A percentile compares a stretch with the other conserved stretches of the same genome.
Conservation (phyloP, 2,888 invertebrate species). For the Athetis lepigone region DNA sequence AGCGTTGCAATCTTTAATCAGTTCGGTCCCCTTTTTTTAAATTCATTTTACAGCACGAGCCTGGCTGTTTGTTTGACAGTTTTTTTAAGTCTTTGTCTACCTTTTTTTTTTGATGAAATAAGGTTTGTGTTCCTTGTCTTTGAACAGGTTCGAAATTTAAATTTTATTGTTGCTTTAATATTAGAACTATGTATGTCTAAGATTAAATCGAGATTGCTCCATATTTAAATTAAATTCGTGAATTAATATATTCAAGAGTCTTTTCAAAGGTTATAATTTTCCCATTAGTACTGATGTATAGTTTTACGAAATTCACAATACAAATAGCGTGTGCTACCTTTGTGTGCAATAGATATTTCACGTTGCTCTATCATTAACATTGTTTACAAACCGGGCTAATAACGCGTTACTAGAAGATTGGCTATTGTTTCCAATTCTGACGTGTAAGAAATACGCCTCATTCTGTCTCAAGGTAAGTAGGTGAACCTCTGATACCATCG, state of each 20-base stretch:
- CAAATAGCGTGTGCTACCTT: constrained; percentile 42
- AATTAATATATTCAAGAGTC: neutral
- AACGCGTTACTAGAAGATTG: constrained; percentile 75
- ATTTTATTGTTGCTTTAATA: neutral
- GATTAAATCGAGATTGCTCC: neutral
- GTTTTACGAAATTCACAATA: constrained; percentile 50
- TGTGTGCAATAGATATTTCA: constrained; percentile 51
- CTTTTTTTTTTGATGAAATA: constrained; percentile 18
- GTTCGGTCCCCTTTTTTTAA: constrained; percentile 71
- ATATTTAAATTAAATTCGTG: neutral
- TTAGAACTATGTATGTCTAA: neutral
- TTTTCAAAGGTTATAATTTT: constrained; percentile 3
- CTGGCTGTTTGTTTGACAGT: constrained; percentile 66
- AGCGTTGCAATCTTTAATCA: constrained; percentile 87
- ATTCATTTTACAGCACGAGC: constrained; percentile 64
- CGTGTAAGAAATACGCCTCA: constrained; percentile 73
- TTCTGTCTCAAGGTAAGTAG: constrained; percentile 67
- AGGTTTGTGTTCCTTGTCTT: constrained; percentile 2
- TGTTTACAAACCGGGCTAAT: constrained; percentile 73
- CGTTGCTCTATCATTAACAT: constrained; percentile 59
- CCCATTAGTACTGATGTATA: constrained; percentile 7
- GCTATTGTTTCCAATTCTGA: constrained; percentile 77
- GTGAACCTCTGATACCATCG: constrained; percentile 60
- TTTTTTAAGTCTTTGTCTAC: constrained; percentile 56
- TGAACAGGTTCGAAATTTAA: neutral